A percentile compares a stretch with the other conserved stretches of the same genome.
These are phyloP conservation scores for Andrena trimmerana DNA, from an alignment of 2,888 invertebrate genomes.

Conservation along the genomic window DNA sequence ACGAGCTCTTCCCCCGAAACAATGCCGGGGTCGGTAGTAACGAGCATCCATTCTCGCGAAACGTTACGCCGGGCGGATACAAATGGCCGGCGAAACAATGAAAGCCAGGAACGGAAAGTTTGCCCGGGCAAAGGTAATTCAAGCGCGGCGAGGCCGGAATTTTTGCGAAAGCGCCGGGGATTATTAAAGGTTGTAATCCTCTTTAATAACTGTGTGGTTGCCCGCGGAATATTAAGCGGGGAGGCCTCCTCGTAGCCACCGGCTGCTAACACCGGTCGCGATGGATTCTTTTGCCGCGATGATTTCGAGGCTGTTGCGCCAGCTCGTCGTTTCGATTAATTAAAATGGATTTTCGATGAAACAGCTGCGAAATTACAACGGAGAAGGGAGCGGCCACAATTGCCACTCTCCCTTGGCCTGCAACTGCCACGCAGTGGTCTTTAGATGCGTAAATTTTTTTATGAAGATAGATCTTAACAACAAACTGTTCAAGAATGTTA, in stretches of 20 bases:
- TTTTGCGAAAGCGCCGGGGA: constrained; percentile 48
- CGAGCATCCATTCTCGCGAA: constrained; percentile 46
- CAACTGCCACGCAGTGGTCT: too few relatives aligned
- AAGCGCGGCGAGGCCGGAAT: constrained; percentile 42
- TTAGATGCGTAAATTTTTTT: too few relatives aligned
- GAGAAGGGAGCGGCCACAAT: too few relatives aligned
- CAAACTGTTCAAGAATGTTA: too few relatives aligned
- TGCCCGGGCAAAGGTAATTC: constrained; percentile 41
- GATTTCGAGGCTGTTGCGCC: background rate
- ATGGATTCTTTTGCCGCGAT: background rate
- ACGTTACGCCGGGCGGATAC: constrained; percentile 49
- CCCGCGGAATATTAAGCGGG: constrained; percentile 38
- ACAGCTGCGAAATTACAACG: too few relatives aligned
- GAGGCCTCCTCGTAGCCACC: constrained; percentile 6
- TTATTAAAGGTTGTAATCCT: constrained; percentile 60
- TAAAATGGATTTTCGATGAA: too few relatives aligned
- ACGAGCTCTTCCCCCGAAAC: constrained; percentile 35
- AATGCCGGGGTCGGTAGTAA: constrained; percentile 42
- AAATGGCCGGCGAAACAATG: constrained; percentile 55
- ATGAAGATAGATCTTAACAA: too few relatives aligned
- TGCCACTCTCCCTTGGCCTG: too few relatives aligned
- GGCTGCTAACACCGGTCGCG: background rate
- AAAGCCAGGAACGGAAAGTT: constrained; percentile 30
- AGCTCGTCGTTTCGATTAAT: constrained; percentile 9
- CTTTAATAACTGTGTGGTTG: constrained; percentile 41